These are phyloP conservation scores for Onychorhynchus coronatus DNA, from an alignment of 2,113 vertebrate genomes.

Conservation along the genomic window DNA sequence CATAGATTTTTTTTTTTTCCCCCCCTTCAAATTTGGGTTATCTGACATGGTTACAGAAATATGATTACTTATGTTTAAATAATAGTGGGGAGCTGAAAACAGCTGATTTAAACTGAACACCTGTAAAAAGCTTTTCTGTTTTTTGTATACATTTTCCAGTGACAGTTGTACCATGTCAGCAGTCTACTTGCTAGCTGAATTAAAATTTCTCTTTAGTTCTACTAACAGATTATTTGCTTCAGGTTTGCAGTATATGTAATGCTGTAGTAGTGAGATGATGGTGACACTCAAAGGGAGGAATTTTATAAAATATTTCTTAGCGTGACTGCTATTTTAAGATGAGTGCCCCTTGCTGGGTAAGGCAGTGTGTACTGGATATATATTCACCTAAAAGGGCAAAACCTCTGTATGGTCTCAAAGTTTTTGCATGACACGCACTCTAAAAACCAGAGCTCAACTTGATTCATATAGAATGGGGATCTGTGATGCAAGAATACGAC, in stretches of 20 bases:
- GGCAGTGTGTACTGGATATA: background rate
- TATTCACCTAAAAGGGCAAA: background rate
- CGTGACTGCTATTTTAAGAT: background rate
- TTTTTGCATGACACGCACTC: background rate
- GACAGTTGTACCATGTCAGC: background rate
- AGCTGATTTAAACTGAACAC: background rate
- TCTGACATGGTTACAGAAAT: background rate
- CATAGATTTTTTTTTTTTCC: background rate
- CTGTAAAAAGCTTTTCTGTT: background rate
- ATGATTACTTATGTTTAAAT: background rate
- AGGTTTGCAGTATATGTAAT: background rate
- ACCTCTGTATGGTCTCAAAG: rapidly evolving
- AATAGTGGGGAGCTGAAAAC: background rate
- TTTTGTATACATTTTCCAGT: background rate
- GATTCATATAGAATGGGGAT: background rate
- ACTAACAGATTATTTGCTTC: background rate
- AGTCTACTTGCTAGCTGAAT: background rate
- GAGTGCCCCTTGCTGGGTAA: background rate
- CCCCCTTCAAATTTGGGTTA: background rate
- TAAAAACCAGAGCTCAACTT: background rate
- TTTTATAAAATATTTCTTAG: background rate
- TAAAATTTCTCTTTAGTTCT: background rate
- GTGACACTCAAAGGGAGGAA: background rate
- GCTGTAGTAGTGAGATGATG: background rate
- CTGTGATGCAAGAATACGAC: background rate